Evolutionary conservation across 2,888 invertebrate species (phyloP).

Genomic region (Oscheius myriophilus): DNA sequence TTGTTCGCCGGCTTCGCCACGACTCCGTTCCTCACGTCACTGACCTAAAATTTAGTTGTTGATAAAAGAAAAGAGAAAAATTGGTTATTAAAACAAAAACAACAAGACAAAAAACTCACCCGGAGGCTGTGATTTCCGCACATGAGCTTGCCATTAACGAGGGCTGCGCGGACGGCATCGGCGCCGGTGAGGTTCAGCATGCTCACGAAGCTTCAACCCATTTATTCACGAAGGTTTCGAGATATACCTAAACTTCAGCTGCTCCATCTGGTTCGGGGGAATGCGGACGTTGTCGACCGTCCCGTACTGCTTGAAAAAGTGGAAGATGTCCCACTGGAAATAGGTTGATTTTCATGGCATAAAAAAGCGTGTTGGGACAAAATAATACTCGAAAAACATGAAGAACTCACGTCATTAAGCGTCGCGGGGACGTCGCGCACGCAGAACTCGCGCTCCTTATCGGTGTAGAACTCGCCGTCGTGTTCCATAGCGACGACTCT

Average conservation of each 20-base stretch:
- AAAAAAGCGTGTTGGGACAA: too few relatives aligned
- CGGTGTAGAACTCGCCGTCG: slow-evolving; percentile 6
- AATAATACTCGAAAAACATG: not conserved
- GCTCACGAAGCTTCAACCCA: slow-evolving; percentile 21
- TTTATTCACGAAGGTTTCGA: not conserved
- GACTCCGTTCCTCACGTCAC: too few relatives aligned
- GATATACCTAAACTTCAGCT: slow-evolving; percentile 14
- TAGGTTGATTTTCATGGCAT: too few relatives aligned
- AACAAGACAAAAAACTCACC: too few relatives aligned
- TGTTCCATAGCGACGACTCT: not conserved
- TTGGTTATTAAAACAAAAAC: too few relatives aligned
- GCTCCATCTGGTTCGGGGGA: slow-evolving; percentile 14
- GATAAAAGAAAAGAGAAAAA: too few relatives aligned
- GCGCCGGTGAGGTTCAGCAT: slow-evolving; percentile 26
- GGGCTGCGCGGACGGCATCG: slow-evolving; percentile 3
- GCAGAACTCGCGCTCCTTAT: slow-evolving; percentile 27
- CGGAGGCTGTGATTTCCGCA: slow-evolving; percentile 14
- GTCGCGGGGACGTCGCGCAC: slow-evolving; percentile 24
- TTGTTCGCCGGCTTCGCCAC: too few relatives aligned
- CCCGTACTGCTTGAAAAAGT: slow-evolving; percentile 18
- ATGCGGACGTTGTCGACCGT: slow-evolving; percentile 23
- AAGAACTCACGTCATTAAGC: slow-evolving; percentile 15
- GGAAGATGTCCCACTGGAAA: slow-evolving; percentile 29
- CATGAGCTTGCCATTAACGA: slow-evolving; percentile 16
- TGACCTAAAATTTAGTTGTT: too few relatives aligned